Evolutionary conservation across 2,888 invertebrate genomes (phyloP).

Genomic region (Zele albiditarsus): DNA sequence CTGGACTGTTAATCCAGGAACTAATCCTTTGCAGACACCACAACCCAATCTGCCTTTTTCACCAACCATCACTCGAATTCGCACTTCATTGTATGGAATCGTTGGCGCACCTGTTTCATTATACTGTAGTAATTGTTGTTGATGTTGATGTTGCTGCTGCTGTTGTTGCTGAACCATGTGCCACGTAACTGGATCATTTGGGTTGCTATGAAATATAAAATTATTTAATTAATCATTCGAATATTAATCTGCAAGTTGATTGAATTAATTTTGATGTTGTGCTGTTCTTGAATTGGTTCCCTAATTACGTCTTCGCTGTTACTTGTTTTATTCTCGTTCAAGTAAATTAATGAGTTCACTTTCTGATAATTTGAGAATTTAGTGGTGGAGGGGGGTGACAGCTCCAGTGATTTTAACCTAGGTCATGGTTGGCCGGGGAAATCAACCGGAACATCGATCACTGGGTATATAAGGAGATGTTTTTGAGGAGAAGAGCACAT

Average conservation of each 20-base stretch:
- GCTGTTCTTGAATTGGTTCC: too few relatives aligned
- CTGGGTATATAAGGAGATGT: slow-evolving; percentile 13
- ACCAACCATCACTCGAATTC: slow-evolving; percentile 86
- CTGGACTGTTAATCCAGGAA: slow-evolving; percentile 70
- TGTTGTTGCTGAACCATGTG: slow-evolving; percentile 82
- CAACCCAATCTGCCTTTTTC: slow-evolving; percentile 89
- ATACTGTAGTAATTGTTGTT: slow-evolving; percentile 55
- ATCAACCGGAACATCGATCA: background rate
- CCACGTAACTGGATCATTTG: slow-evolving; percentile 87
- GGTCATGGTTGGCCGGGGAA: background rate
- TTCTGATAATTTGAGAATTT: background rate
- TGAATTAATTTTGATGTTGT: too few relatives aligned
- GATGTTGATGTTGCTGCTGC: slow-evolving; percentile 71
- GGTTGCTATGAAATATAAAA: slow-evolving; percentile 76
- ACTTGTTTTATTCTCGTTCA: too few relatives aligned
- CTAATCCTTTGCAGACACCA: slow-evolving; percentile 75
- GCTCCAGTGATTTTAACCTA: background rate
- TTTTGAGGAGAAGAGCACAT: background rate
- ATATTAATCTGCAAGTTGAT: background rate
- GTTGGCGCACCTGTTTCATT: slow-evolving; percentile 76
- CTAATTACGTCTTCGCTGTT: too few relatives aligned
- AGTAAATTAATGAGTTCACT: too few relatives aligned
- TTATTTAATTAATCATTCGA: background rate
- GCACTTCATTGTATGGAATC: slow-evolving; percentile 79
- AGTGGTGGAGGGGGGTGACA: background rate